Percentiles rank a stretch among this genome's conserved stretches.
These are phyloP conservation scores for Cariama cristata DNA, from an alignment of 2,113 vertebrate species.

Conservation along the genomic window DNA sequence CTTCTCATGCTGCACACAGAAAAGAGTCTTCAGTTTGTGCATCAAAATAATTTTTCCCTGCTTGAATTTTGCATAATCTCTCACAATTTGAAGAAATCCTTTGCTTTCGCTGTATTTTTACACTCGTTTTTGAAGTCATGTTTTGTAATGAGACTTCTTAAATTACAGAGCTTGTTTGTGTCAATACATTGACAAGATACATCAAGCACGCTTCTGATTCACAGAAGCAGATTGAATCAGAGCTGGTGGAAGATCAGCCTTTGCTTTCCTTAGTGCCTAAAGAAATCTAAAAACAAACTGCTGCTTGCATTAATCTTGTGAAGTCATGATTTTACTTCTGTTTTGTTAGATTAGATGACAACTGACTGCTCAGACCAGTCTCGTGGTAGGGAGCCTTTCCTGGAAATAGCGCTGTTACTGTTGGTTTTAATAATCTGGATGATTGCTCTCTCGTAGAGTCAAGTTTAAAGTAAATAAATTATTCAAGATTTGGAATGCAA, in stretches of 20 bases:
- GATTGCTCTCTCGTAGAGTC: background rate
- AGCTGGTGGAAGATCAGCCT: background rate
- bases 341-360: background rate
- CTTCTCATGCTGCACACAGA: background rate
- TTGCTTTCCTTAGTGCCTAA: background rate
- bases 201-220: background rate
- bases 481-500: background rate
- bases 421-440: background rate
- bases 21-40: background rate
- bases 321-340: background rate
- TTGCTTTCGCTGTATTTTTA: background rate
- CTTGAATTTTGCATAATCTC: background rate
- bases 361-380: background rate
- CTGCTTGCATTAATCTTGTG: background rate
- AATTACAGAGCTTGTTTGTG: background rate
- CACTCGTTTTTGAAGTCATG: background rate
- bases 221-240: background rate
- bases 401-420: background rate
- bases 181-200: background rate
- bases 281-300: background rate
- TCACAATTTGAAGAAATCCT: background rate
- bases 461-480: background rate
- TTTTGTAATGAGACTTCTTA: background rate
- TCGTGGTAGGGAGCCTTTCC: background rate
- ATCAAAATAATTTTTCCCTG: background rate